Evolutionary conservation across 2,888 invertebrate species (phyloP).

Genomic region (Deilephila porcellus): DNA sequence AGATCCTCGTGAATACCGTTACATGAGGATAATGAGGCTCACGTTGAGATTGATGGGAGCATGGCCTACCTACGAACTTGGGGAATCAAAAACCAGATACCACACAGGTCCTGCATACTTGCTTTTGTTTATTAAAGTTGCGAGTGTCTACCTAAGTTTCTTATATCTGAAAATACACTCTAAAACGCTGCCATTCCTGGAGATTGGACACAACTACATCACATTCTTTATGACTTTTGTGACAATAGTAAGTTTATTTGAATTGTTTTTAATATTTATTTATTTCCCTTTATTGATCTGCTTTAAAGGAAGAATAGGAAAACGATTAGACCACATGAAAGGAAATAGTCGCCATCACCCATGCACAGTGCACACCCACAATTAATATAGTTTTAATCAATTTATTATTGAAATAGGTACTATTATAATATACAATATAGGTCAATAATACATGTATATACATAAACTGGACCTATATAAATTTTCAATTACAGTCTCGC

Average conservation of each 20-base stretch:
- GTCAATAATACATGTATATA: too few species aligned
- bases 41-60: constrained; percentile 13
- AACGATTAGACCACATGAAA: too few species aligned
- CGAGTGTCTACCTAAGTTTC: not conserved
- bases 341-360: too few species aligned
- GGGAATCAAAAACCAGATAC: not conserved
- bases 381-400: too few species aligned
- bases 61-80: constrained; percentile 21
- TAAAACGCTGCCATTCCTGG: constrained; percentile 21
- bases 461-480: too few species aligned
- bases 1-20: not conserved
- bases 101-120: not conserved
- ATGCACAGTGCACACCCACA: too few species aligned
- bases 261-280: not conserved
- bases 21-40: constrained; percentile 11
- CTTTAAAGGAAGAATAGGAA: too few species aligned
- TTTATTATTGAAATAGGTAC: too few species aligned
- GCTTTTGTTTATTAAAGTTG: not conserved
- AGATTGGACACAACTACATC: constrained; percentile 27
- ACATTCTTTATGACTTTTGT: constrained; percentile 28
- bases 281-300: too few species aligned
- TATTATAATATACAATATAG: too few species aligned
- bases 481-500: constrained; percentile 14
- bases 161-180: not conserved
- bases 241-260: constrained; percentile 1